phyloP scores from a whole-genome alignment of 1,140 invertebrate species.

The Brachionus asplanchnoidis region DNA sequence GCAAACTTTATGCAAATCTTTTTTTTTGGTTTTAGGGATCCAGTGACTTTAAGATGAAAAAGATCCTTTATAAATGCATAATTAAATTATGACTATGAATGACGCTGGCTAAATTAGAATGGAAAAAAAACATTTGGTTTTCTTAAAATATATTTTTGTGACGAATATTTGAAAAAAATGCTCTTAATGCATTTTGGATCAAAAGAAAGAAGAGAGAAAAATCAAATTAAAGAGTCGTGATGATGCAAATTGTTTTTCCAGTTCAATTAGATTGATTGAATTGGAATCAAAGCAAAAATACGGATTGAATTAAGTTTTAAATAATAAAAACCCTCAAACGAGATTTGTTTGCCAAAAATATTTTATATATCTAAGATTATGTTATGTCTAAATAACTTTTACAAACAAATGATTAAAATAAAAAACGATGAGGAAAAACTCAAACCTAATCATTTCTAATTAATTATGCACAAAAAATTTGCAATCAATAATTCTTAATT shows the following conservation, averaged over 20 bases:
- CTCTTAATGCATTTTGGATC: not conserved
- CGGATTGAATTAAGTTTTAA: not conserved
- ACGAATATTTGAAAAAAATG: not conserved
- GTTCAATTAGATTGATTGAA: not conserved
- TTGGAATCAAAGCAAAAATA: not conserved
- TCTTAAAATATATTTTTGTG: not conserved
- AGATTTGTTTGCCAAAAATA: not conserved
- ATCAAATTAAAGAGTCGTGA: not conserved
- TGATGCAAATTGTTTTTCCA: not conserved
- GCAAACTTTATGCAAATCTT: not conserved
- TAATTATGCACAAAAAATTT: not conserved
- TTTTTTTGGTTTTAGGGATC: not conserved
- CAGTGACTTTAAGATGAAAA: not conserved
- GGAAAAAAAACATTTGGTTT: not conserved
- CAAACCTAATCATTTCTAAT: not conserved
- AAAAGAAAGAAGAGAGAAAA: not conserved
- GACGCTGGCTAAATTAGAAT: not conserved
- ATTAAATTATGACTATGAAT: not conserved
- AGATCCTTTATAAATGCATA: not conserved
- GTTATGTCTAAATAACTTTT: not conserved
- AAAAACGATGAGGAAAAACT: not conserved
- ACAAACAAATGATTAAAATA: not conserved
- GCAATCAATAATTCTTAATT: not conserved
- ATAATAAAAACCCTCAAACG: not conserved
- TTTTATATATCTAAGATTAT: not conserved